Conservation (phyloP, 2,888 invertebrate genomes). For the Pollenia griseotomentosa region DNA sequence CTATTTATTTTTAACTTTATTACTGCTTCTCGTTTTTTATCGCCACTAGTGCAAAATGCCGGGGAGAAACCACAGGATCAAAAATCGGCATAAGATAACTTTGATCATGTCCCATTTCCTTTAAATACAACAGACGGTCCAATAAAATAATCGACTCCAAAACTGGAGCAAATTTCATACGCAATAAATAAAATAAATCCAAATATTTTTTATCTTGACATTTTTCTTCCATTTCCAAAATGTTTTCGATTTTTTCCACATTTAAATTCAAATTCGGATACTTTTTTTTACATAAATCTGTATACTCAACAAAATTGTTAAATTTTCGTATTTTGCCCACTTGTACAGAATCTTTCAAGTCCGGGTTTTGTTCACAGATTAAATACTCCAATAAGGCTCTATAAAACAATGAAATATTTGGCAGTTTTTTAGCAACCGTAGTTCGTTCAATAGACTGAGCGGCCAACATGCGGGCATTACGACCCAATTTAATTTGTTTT, state of each 20-base stretch:
- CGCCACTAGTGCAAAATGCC: conserved; percentile 84
- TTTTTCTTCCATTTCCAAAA: conserved; percentile 84
- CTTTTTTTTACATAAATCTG: conserved; percentile 87
- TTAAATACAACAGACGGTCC: conserved; percentile 91
- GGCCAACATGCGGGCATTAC: conserved; percentile 93
- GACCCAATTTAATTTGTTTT: conserved; percentile 86
- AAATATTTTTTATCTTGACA: conserved; percentile 86
- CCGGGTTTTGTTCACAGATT: conserved; percentile 84
- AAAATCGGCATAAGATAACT: conserved; percentile 91
- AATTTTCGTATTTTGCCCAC: conserved; percentile 88
- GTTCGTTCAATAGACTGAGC: conserved; percentile 92
- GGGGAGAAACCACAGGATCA: conserved; percentile 92
- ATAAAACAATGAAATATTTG: conserved; percentile 88
- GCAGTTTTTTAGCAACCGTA: conserved; percentile 85
- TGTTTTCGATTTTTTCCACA: conserved; percentile 78
- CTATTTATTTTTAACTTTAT: neutral
- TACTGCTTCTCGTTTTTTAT: conserved; percentile 72
- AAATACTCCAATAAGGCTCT: conserved; percentile 90
- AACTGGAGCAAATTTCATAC: conserved; percentile 91
- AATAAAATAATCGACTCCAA: conserved; percentile 92
- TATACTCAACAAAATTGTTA: conserved; percentile 88
- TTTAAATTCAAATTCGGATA: conserved; percentile 65
- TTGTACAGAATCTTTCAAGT: conserved; percentile 84
- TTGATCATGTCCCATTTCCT: conserved; percentile 86
- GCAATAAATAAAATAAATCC: conserved; percentile 90